These are phyloP conservation scores for Aleiodes sp. DNA, from an alignment of 1,140 invertebrate species.

Conservation along the genomic window DNA sequence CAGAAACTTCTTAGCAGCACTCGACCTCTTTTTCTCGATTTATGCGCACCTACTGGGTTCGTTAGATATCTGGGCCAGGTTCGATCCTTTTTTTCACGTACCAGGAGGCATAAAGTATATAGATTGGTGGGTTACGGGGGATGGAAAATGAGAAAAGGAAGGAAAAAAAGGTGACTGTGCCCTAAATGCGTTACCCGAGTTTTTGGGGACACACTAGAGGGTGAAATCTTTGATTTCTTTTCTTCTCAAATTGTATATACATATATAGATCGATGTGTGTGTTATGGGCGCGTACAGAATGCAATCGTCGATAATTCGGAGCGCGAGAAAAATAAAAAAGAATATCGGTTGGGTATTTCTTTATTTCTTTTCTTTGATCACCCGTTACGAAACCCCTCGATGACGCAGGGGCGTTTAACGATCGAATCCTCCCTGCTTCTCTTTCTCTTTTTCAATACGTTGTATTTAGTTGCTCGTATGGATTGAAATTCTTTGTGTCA, in stretches of 20 bases:
- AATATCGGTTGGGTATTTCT: conserved; percentile 26
- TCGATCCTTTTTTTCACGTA: conserved; percentile 31
- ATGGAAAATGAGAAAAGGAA: conserved; percentile 16
- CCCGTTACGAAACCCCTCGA: conserved; percentile 29
- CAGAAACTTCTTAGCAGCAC: conserved; percentile 15
- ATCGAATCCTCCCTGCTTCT: conserved; percentile 21
- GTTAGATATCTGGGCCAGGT: conserved; percentile 45
- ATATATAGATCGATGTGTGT: neutral
- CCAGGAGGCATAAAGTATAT: conserved; percentile 6
- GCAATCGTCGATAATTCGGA: conserved; percentile 28
- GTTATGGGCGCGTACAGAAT: conserved; percentile 19
- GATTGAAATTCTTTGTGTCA: neutral
- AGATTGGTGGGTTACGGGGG: conserved; percentile 25
- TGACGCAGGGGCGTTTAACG: conserved; percentile 41
- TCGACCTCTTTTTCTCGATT: conserved; percentile 49
- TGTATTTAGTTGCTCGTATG: neutral
- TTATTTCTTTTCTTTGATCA: conserved; percentile 9
- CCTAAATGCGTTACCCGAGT: conserved; percentile 25
- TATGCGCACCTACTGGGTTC: conserved; percentile 41
- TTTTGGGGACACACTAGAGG: conserved; percentile 29
- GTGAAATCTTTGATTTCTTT: conserved; percentile 37
- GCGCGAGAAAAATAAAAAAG: conserved; percentile 1
- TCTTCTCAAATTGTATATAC: conserved; percentile 6
- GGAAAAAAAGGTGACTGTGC: neutral
- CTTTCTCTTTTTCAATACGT: neutral